Conservation (phyloP, 2,888 invertebrate species). For the Caenorhabditis sp. region DNA sequence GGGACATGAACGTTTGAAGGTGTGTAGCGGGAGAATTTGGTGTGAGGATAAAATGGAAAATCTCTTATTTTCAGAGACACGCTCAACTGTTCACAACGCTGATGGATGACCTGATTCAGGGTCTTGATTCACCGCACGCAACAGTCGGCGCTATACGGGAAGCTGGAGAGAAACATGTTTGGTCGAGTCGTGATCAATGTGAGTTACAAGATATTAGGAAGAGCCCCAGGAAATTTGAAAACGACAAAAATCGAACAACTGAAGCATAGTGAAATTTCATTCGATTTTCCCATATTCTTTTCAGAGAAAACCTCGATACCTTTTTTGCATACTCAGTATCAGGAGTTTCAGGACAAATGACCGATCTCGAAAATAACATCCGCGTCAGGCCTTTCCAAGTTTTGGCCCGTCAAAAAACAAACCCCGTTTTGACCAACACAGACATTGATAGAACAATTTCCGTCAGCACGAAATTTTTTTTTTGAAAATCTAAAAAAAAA, state of each 20-base stretch:
- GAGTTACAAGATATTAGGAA: background rate
- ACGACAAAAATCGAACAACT: background rate
- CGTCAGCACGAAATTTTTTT: too few relatives aligned
- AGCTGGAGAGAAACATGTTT: conserved; percentile 49
- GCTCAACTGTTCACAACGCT: conserved; percentile 47
- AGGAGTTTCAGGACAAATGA: too few relatives aligned
- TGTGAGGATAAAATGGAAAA: background rate
- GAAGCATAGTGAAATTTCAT: too few relatives aligned
- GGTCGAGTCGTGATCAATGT: conserved; percentile 44
- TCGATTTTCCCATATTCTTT: too few relatives aligned
- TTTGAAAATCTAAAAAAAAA: too few relatives aligned
- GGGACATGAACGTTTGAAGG: conserved; percentile 53
- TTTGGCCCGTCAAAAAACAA: too few relatives aligned
- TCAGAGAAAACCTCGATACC: too few relatives aligned
- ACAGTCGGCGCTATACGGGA: conserved; percentile 42
- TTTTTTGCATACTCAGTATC: too few relatives aligned
- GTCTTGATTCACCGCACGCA: conserved; percentile 41
- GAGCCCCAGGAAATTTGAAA: background rate
- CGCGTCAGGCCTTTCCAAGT: too few relatives aligned
- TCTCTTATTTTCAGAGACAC: conserved; percentile 46
- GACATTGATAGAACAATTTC: too few relatives aligned
- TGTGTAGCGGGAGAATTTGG: background rate
- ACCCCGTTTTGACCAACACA: too few relatives aligned
- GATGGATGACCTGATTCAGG: conserved; percentile 50
- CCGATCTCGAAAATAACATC: too few relatives aligned